phyloP scores from a whole-genome alignment of 2,113 vertebrate species.

The Psammodynastes pulverulentus region DNA sequence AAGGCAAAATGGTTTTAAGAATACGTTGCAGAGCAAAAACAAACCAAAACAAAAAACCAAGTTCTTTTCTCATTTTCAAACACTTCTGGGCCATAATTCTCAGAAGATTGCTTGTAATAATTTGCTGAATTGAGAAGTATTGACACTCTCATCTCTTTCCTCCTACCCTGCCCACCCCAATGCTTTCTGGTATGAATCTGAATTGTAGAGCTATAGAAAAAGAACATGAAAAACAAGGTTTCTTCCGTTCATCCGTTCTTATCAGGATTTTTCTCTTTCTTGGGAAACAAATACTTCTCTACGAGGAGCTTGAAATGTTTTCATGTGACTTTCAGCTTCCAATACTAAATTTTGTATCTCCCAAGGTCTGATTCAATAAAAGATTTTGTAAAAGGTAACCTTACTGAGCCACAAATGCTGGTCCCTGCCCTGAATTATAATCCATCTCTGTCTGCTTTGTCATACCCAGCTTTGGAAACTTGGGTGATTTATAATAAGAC shows the following conservation, averaged over 20 bases:
- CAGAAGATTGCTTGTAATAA: conserved; percentile 42
- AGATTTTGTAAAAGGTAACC: neutral
- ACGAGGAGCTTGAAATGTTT: conserved; percentile 10
- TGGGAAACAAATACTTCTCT: neutral
- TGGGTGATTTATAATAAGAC: neutral
- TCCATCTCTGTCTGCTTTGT: neutral
- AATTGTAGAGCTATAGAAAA: neutral
- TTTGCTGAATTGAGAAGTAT: conserved; percentile 54
- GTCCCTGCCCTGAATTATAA: neutral
- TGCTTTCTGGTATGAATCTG: conserved; percentile 17
- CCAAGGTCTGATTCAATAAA: conserved; percentile 1
- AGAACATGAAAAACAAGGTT: neutral
- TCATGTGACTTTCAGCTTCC: conserved; percentile 29
- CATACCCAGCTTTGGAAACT: neutral
- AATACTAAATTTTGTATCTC: conserved; percentile 18
- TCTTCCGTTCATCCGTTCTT: neutral
- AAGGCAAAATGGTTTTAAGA: conserved; percentile 43
- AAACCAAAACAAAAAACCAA: neutral
- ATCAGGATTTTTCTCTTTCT: neutral
- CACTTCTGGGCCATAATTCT: conserved; percentile 44
- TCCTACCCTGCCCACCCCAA: neutral
- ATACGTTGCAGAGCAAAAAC: conserved; percentile 39
- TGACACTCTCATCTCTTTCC: conserved; percentile 11
- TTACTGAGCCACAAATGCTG: neutral
- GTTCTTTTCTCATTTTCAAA: neutral